Percentiles rank a stretch among this genome's conserved stretches.
Conservation (phyloP, 2,113 vertebrate genomes). For the Vombatus ursinus region DNA sequence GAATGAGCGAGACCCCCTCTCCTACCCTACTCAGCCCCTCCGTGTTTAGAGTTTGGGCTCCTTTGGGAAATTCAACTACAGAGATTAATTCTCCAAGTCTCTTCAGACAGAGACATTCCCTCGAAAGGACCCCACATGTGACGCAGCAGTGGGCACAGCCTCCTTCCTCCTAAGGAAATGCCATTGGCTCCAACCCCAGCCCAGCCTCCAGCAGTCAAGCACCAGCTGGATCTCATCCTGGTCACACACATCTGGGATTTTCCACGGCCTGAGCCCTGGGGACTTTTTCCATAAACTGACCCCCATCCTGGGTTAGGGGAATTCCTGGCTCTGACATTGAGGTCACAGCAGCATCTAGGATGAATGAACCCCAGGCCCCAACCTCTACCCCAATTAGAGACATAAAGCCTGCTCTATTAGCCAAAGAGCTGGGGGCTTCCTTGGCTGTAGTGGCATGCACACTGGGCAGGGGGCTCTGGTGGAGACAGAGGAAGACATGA, state of each 20-base stretch:
- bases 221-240: background rate
- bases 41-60: background rate
- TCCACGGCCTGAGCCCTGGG: background rate
- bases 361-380: background rate
- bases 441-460: background rate
- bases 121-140: background rate
- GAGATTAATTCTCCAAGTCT: background rate
- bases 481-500: background rate
- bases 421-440: background rate
- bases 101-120: constrained; percentile 10
- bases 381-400: background rate
- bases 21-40: background rate
- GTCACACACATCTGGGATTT: background rate
- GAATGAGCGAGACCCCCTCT: background rate
- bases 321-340: background rate
- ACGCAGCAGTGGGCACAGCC: background rate
- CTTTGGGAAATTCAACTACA: background rate
- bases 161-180: background rate
- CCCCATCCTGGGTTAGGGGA: background rate
- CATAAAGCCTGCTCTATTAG: background rate
- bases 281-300: background rate
- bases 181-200: background rate
- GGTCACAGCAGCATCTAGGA: background rate
- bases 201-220: background rate
- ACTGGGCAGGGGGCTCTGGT: background rate